Conservation (phyloP, 2,888 invertebrate species). For the Tiliacea citrago region DNA sequence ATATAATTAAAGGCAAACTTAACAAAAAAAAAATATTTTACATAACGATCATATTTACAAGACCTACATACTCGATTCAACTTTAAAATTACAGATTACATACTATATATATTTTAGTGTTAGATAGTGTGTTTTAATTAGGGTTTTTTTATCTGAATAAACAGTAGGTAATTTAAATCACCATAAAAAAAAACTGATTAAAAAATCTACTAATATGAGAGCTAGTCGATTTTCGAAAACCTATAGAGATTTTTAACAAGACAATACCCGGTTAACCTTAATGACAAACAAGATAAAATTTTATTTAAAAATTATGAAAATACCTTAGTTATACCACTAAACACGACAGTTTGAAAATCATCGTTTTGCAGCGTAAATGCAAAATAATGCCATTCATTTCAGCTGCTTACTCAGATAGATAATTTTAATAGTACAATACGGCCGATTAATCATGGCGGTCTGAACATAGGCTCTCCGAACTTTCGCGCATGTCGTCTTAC, state of each 20-base stretch:
- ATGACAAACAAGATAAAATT: neutral
- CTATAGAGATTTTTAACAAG: neutral
- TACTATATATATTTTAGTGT: too few relatives aligned
- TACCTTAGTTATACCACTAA: conserved; percentile 14
- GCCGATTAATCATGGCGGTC: too few relatives aligned
- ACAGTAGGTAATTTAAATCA: too few relatives aligned
- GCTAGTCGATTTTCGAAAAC: conserved; percentile 12
- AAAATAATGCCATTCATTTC: conserved; percentile 10
- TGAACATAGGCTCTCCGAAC: too few relatives aligned
- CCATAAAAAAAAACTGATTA: too few relatives aligned
- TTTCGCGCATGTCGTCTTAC: too few relatives aligned
- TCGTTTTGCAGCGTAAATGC: conserved; percentile 8
- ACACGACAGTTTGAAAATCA: conserved; percentile 16
- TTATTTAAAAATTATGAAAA: conserved; percentile 1
- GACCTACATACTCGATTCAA: neutral
- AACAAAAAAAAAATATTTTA: conserved; percentile 6
- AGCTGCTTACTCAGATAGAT: conserved; percentile 12
- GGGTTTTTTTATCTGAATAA: too few relatives aligned
- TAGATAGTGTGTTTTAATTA: too few relatives aligned
- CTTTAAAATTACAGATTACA: neutral
- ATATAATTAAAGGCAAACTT: conserved; percentile 17
- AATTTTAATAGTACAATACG: too few relatives aligned
- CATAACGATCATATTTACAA: conserved; percentile 26
- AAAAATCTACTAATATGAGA: neutral
- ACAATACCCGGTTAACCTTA: neutral